Conservation (phyloP, 2,797 vertebrate species). For the Falco columbarius region DNA sequence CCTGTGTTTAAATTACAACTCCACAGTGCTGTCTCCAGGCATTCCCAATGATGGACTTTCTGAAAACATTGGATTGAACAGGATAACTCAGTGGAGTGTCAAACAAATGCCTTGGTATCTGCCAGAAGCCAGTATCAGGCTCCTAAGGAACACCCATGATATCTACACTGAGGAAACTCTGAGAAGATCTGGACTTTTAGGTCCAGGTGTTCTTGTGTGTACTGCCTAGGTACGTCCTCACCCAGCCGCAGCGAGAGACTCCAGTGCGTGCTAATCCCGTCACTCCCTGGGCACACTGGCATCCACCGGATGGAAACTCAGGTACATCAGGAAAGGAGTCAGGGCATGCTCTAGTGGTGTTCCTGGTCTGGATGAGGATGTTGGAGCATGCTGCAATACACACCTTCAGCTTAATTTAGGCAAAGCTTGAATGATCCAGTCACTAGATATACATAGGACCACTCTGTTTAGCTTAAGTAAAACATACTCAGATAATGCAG, state of each 20-base stretch:
- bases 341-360: too few species aligned
- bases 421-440: neutral
- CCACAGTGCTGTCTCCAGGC: neutral
- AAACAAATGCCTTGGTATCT: neutral
- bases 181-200: neutral
- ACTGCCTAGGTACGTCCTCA: neutral
- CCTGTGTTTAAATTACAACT: neutral
- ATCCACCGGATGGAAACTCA: fast-evolving
- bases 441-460: neutral
- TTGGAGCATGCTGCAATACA: neutral
- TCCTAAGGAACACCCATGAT: neutral
- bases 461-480: neutral
- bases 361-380: neutral
- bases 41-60: neutral
- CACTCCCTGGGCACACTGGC: neutral
- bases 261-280: neutral
- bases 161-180: neutral
- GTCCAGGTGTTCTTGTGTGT: neutral
- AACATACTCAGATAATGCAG: neutral
- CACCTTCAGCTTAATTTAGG: neutral
- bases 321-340: neutral
- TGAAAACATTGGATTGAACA: neutral
- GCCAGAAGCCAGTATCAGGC: neutral
- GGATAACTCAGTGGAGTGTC: neutral
- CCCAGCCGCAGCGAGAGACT: fast-evolving